Percentiles rank a stretch among this genome's conserved stretches.
Evolutionary conservation across 2,113 vertebrate genomes (phyloP).

Genomic region (Sporophila hypoxantha): DNA sequence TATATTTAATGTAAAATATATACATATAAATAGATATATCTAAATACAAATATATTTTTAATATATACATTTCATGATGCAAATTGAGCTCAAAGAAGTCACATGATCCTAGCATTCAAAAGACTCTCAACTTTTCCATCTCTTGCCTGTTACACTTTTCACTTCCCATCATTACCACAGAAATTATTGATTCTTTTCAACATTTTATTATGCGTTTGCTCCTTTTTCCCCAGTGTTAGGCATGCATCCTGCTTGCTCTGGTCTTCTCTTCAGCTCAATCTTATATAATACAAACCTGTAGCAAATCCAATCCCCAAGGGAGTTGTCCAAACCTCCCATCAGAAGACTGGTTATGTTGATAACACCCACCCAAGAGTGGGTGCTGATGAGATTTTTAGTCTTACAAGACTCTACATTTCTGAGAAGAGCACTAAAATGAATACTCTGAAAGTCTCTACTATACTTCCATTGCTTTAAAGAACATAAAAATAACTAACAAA

Average conservation of each 20-base stretch:
- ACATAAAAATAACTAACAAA: slow-evolving; percentile 14
- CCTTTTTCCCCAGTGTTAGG: not conserved
- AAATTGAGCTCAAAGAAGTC: not conserved
- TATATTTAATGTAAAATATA: not conserved
- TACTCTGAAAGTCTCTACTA: not conserved
- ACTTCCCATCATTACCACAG: not conserved
- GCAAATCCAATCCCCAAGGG: not conserved
- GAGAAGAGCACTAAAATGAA: not conserved
- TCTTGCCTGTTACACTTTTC: not conserved
- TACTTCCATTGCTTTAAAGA: not conserved
- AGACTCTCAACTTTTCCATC: not conserved
- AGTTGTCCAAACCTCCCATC: not conserved
- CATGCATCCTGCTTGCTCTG: not conserved
- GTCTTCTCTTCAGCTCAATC: not conserved
- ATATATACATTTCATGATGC: not conserved
- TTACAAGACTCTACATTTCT: not conserved
- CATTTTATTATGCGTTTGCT: not conserved
- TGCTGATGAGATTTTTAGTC: not conserved
- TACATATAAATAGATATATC: not conserved
- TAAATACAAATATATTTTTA: not conserved
- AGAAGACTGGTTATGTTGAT: not conserved
- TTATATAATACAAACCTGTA: not conserved
- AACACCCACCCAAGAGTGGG: not conserved
- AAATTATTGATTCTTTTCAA: not conserved
- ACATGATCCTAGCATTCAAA: not conserved